Base-by-base conservation (phyloP, 2,113 vertebrate genomes). In the Oryzias melastigma region DNA sequence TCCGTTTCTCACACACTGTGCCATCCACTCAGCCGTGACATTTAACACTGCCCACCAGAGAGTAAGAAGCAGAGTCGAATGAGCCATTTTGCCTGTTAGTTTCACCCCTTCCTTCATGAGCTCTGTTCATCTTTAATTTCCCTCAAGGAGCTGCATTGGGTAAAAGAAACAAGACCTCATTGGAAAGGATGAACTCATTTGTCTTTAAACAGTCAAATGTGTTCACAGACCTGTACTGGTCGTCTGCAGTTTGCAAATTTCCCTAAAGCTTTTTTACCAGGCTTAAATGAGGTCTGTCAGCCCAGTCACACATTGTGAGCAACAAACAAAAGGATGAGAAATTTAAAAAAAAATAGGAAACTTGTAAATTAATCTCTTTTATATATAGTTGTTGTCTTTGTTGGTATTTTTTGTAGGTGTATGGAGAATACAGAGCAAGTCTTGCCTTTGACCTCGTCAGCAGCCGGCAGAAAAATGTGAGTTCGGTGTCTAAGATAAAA, bases 381-480 rank as follows among this genome's bases (percentile, higher is more conserved):
- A 35, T 35, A 27, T 35, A 3, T 22, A 22, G 25, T 35, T 35
- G 7, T 35, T 35, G 29, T 35, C 29, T 35, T 35, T 35, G 8
- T 35, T 35, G 35, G 35, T 12, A 35, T 35, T 2, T 80, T 80
- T 53, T 44, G 1, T 84, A 99, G 97, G 97, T 99, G 22, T 99
- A 99, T 68, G 95, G 96, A 77, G 97, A 99, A 87, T 99, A 99
- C 82, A 92, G 95, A 92, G 96, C 97, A 59, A 99, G 97, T 78
- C 93, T 99, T 67, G 97, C 97, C 48, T 98, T 98, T 87, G 97
- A 99, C 87, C 93, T 99, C 51, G 97, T 98, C 86, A 98, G 97
- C 92, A 99, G 97, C 86, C 92, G 97, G 65, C 97, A 99, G 86
- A 98, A 98, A 91, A 98, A 99, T 75, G 97, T 99, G 85, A 95